These are phyloP conservation scores for Lindbergichthys nudifrons DNA, from an alignment of 2,797 vertebrate species.

Conservation along the genomic window DNA sequence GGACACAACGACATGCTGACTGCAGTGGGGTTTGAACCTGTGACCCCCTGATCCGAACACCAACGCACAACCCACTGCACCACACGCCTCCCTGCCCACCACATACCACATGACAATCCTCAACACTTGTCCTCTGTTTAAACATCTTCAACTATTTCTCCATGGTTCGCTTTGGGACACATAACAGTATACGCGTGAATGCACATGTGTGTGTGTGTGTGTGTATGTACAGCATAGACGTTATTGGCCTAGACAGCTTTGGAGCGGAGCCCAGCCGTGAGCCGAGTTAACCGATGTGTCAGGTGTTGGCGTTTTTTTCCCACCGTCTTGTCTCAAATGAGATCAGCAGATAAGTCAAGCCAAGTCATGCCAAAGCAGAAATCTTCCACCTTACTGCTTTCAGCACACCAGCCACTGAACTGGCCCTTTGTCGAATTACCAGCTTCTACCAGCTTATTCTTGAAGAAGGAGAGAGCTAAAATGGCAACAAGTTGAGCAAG, in stretches of 20 bases:
- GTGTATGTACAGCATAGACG: constrained; percentile 12
- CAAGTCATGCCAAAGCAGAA: constrained; percentile 23
- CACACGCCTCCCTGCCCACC: too few species aligned
- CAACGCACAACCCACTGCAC: too few species aligned
- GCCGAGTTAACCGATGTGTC: constrained; percentile 70
- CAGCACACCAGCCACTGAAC: constrained; percentile 63
- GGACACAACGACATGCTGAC: too few species aligned
- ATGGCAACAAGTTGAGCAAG: constrained; percentile 20
- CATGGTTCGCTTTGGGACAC: background rate
- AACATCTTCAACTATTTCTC: background rate
- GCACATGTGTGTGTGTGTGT: background rate
- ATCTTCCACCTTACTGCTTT: constrained; percentile 46
- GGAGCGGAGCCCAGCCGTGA: constrained; percentile 64
- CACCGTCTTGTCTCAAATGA: constrained; percentile 61
- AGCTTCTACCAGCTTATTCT: constrained; percentile 27
- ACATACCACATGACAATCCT: background rate
- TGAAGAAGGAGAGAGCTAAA: constrained; percentile 14
- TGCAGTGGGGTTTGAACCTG: too few species aligned
- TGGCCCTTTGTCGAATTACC: constrained; percentile 34
- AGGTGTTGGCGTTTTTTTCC: constrained; percentile 70
- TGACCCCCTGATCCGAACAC: too few species aligned
- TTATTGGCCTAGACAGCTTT: constrained; percentile 72
- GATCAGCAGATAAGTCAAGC: constrained; percentile 48
- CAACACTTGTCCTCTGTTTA: background rate
- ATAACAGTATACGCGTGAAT: background rate